Evolutionary conservation across 2,797 vertebrate species (phyloP).

Genomic region (Sebastes iracundus): DNA sequence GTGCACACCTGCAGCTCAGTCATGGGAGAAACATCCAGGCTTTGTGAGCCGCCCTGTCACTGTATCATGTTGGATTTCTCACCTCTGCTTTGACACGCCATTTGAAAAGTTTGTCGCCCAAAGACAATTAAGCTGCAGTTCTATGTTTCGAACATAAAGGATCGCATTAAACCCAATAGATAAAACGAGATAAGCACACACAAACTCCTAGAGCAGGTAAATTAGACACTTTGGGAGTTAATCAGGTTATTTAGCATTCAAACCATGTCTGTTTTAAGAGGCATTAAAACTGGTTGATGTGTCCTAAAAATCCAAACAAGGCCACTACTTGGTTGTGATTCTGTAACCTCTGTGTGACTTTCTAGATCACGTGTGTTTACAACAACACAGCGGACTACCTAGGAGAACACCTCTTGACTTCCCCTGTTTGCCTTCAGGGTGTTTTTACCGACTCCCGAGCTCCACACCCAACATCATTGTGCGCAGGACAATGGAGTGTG

Average conservation of each 20-base stretch:
- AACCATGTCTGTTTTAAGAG: neutral
- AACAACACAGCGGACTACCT: conserved; percentile 20
- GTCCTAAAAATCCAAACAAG: conserved; percentile 15
- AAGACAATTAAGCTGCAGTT: neutral
- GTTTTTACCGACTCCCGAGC: conserved; percentile 8
- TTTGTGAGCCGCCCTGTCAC: conserved; percentile 34
- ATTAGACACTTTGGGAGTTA: neutral
- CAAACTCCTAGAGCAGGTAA: neutral
- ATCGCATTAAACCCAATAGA: neutral
- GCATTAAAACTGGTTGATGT: neutral
- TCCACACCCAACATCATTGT: conserved; percentile 59
- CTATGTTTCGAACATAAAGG: neutral
- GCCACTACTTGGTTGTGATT: neutral
- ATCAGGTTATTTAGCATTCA: neutral
- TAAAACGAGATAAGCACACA: neutral
- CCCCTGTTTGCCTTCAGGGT: conserved; percentile 47
- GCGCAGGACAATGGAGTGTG: conserved; percentile 42
- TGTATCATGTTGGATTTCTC: conserved; percentile 43
- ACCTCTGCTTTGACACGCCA: conserved; percentile 15
- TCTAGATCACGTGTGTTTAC: conserved; percentile 24
- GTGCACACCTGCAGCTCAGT: conserved; percentile 52
- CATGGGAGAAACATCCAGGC: conserved; percentile 28
- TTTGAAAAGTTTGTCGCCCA: conserved; percentile 8
- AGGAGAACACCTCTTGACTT: conserved; percentile 32
- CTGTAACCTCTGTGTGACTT: conserved; percentile 4